phyloP scores from a whole-genome alignment of 2,797 vertebrate genomes.

The Bufotes viridis region DNA sequence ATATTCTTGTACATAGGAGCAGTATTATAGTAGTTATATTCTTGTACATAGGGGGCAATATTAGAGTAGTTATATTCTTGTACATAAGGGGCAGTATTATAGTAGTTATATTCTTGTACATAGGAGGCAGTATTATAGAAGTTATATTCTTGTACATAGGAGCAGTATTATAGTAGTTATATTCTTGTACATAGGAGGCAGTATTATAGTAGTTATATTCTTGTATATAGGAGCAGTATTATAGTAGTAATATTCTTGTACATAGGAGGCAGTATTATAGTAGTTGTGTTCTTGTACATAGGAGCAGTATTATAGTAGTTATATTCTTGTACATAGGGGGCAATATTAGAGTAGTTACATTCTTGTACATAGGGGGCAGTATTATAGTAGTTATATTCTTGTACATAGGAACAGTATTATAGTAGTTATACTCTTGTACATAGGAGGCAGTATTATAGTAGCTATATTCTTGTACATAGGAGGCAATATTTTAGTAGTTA shows the following conservation, averaged over 20 bases:
- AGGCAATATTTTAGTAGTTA: too few relatives aligned
- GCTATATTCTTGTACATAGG: too few relatives aligned
- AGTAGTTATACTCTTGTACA: neutral
- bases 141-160: neutral
- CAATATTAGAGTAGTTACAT: neutral
- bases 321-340: neutral
- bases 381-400: neutral
- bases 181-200: neutral
- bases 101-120: neutral
- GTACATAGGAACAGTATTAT: neutral
- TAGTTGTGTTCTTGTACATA: neutral
- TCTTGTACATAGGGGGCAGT: neutral
- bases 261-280: neutral
- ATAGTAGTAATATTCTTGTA: neutral
- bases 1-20: neutral
- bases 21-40: conserved; percentile 3
- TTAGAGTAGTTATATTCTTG: neutral
- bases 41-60: neutral
- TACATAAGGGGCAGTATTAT: neutral
- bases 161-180: neutral
- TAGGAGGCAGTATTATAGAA: neutral
- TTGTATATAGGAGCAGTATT: neutral
- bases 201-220: neutral
- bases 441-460: neutral
- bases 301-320: neutral